Evolutionary conservation across 2,888 invertebrate genomes (phyloP).

Genomic region (Caradrina clavipalpis): DNA sequence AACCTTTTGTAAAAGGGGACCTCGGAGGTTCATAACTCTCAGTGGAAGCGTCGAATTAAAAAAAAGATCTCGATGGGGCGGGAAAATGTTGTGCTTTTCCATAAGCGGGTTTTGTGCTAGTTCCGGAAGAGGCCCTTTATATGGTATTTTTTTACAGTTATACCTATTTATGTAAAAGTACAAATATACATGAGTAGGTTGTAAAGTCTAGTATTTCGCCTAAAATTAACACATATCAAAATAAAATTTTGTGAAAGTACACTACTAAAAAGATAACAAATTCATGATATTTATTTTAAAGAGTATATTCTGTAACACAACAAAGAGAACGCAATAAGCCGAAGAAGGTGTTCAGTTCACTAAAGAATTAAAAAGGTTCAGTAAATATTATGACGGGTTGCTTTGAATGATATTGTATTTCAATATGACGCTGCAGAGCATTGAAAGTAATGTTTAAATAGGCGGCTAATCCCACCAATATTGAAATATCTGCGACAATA

Average conservation of each 20-base stretch:
- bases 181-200: not conserved
- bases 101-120: constrained; percentile 38
- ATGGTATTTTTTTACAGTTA: not conserved
- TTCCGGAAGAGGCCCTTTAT: constrained; percentile 13
- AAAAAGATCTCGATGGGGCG: constrained; percentile 52
- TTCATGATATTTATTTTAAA: not conserved
- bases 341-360: constrained; percentile 62
- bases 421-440: constrained; percentile 84
- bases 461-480: constrained; percentile 90
- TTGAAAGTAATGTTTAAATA: constrained; percentile 89
- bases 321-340: constrained; percentile 38
- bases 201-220: too few relatives aligned
- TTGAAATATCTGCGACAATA: constrained; percentile 91
- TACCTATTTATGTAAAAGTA: not conserved
- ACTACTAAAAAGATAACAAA: not conserved
- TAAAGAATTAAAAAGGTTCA: constrained; percentile 84
- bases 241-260: not conserved
- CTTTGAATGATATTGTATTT: constrained; percentile 87
- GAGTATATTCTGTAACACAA: not conserved
- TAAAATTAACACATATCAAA: not conserved
- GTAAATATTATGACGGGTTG: constrained; percentile 86
- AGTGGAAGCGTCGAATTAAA: constrained; percentile 58
- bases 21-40: constrained; percentile 61
- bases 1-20: constrained; percentile 55
- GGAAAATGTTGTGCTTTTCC: constrained; percentile 45